Base-by-base conservation (phyloP, 2,113 vertebrate genomes). In the Bombycilla garrulus region DNA sequence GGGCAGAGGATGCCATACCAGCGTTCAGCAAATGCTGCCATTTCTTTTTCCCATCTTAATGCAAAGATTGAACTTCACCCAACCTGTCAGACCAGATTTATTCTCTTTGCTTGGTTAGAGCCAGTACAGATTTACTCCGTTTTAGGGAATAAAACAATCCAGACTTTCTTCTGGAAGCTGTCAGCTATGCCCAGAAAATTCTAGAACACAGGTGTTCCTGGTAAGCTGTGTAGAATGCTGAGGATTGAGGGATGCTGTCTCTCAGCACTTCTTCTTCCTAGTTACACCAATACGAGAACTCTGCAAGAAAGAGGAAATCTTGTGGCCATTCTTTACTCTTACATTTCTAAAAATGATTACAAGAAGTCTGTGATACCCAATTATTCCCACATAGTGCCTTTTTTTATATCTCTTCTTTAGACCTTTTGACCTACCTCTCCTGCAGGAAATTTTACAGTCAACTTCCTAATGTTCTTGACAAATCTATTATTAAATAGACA, bases 391-490 rank as follows among this genome's bases (percentile, higher is more conserved):
- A 8, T 11, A 47, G 33, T 35, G 36, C 9, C 2, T 78, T 61
- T 76, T 65, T 67, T 81, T 71, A 44, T 21, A 29, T 72, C 18
- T 87, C 61, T 71, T 83, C 48, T 89, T 60, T 64, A 93, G 89
- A 89, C 86, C 61, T 95, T 84, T 85, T 91, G 84, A 89, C 66
- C 84, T 90, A 15, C 48, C 16, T 82, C 26, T 94, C 64, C 81
- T 53, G 54, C 67, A 85, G 81, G 87, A 97, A 91, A 88, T 95
- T 57, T 89, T 95, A 89, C 86, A 69, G 76, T 61, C 87, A 47
- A 23, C 38, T 81, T 88, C 45, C 70, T 84, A 84, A 92, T 72
- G 65, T 51, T 69, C 60, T 62, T 85, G 87, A 85, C 74, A 87
- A 89, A 79, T 90, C 57, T 85, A 69, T 69, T 94, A 92, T 92